Base-by-base conservation (phyloP, 2,113 vertebrate genomes). In the Erythrocercus mccallii region DNA sequence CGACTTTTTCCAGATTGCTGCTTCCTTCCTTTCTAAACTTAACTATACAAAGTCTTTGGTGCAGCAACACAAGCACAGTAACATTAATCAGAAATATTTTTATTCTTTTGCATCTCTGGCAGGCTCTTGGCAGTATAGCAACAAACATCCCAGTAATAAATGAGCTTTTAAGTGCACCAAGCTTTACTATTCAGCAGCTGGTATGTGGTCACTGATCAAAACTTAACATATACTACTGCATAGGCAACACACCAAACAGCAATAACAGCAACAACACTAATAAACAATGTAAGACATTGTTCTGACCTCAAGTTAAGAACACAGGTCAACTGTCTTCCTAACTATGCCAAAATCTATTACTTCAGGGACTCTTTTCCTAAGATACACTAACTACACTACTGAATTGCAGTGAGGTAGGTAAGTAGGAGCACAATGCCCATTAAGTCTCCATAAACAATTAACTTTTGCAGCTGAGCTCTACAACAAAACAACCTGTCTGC, bases 371-470 rank as follows among this genome's bases (percentile, higher is more conserved):
- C 77, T 81, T 84, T 58, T 93, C 37, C 65, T 57, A 45, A 76
- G 40, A 42, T 83, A 37, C 42, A 24, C 61, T 47, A 56, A 62
- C 47, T 60, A 83, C 47, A 68, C 44, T n/a, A 28, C 61, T 79
- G 93, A 95, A 93, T 79, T 88, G 56, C 86, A 83, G 71, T 21
- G 19, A 88, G 66, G 37, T 45, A 71, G 47, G 51, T 64, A 96
- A 90, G 82, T 24, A 95, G 80, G 61, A 96, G n/a, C 88, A 56
- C 1, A 3, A 64, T 58, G 72, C n/a, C 60, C 80, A 93, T 96
- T 96, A 96, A 92, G 85, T 91, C 76, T 88, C 81, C 51, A 83
- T 90, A 91, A 96, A 96, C 90, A 95, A 96, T 96, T 90, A 93
- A 94, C 88, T 95, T 92, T 19, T 20, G 6, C 83, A 81, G 76